Percentiles rank a stretch among this genome's conserved stretches.
Evolutionary conservation across 1,140 invertebrate genomes (phyloP).

Genomic region (Thaumetopoea pityocampa): DNA sequence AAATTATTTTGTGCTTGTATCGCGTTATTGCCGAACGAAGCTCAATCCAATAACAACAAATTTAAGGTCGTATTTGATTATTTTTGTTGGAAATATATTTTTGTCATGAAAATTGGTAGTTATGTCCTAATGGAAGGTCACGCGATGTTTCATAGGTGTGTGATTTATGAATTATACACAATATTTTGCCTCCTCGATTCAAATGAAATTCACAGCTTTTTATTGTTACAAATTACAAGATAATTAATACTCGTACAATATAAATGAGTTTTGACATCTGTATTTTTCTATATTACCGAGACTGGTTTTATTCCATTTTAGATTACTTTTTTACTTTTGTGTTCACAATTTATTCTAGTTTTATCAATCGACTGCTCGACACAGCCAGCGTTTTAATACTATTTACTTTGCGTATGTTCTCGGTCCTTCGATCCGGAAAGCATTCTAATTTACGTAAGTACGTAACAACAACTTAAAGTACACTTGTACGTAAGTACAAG

Average conservation of each 20-base stretch:
- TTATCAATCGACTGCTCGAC: not conserved
- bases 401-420: too few species aligned
- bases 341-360: not conserved
- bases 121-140: constrained; percentile 8
- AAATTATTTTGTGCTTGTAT: constrained; percentile 7
- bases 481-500: too few species aligned
- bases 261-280: constrained; percentile 1
- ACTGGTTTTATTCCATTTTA: not conserved
- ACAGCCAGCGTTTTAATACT: too few species aligned
- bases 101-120: constrained; percentile 10
- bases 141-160: constrained; percentile 7
- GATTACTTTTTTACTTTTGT: not conserved
- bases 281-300: constrained; percentile 6
- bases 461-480: too few species aligned
- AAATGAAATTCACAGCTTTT: constrained; percentile 11
- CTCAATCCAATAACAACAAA: not conserved
- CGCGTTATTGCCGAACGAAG: not conserved
- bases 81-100: not conserved
- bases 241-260: constrained; percentile 11
- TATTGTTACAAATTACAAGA: constrained; percentile 15
- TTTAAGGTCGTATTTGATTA: constrained; percentile 1
- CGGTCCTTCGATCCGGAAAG: too few species aligned
- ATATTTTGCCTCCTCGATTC: constrained; percentile 9
- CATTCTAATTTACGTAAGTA: too few species aligned
- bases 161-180: constrained; percentile 20